phyloP scores from a whole-genome alignment of 1,140 invertebrate species.

The Trachymyrmex septentrionalis region DNA sequence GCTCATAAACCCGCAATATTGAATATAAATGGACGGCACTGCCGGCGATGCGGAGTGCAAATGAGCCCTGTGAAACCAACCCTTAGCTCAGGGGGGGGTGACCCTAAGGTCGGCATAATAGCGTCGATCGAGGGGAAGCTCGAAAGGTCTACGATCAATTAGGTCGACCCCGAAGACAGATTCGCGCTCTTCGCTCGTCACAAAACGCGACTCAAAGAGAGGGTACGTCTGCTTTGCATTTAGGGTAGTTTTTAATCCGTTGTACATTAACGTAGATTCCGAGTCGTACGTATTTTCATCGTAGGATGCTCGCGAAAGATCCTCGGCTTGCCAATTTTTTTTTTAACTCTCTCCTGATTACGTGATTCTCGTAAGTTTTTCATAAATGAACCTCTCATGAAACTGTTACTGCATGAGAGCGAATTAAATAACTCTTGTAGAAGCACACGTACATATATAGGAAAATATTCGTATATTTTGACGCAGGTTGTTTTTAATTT shows the following conservation, averaged over 20 bases:
- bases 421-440: background rate
- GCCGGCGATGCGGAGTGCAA: slow-evolving; percentile 81
- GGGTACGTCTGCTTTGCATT: slow-evolving; percentile 30
- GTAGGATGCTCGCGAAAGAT: background rate
- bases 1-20: slow-evolving; percentile 87
- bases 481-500: background rate
- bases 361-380: background rate
- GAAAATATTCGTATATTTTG: background rate
- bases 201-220: slow-evolving; percentile 26
- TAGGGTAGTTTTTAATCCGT: slow-evolving; percentile 56
- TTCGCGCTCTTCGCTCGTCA: slow-evolving; percentile 54
- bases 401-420: background rate
- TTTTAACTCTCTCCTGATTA: slow-evolving; percentile 37
- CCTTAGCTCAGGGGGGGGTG: slow-evolving; percentile 63
- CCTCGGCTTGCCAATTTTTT: slow-evolving; percentile 3
- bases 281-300: background rate
- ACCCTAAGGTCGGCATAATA: slow-evolving; percentile 74
- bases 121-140: slow-evolving; percentile 66
- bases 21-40: slow-evolving; percentile 85
- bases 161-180: slow-evolving; percentile 67
- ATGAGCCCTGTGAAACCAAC: slow-evolving; percentile 79
- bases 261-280: background rate
- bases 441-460: too few species aligned
- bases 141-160: slow-evolving; percentile 72
- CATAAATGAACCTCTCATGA: background rate